These are phyloP conservation scores for Drosophila kikkawai DNA, from an alignment of 1,140 invertebrate genomes.

Conservation along the genomic window DNA sequence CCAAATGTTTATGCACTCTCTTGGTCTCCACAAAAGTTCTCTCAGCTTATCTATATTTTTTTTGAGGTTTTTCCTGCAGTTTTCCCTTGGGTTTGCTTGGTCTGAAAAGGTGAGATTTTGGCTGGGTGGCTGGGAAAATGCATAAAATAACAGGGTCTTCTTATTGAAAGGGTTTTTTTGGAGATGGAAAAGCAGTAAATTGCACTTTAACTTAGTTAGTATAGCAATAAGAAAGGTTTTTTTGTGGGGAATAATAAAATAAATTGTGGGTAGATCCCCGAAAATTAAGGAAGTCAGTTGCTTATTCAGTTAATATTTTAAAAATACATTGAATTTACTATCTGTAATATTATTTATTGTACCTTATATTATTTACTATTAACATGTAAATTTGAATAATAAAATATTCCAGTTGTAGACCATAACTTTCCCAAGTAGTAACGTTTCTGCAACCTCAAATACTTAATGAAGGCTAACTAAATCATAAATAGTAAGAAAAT, in stretches of 20 bases:
- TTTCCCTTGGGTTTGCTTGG: constrained; percentile 1
- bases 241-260: not conserved
- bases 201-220: not conserved
- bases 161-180: not conserved
- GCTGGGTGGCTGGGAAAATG: not conserved
- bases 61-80: not conserved
- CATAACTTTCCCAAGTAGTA: not conserved
- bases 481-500: not conserved
- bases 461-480: not conserved
- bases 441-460: not conserved
- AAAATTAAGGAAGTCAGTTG: no score
- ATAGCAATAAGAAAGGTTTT: not conserved
- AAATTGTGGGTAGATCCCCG: not conserved
- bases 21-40: constrained; percentile 30
- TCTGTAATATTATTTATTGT: not conserved
- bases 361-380: not conserved
- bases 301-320: no score
- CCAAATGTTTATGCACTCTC: constrained; percentile 56
- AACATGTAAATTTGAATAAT: not conserved
- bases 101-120: constrained; percentile 11
- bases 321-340: not conserved
- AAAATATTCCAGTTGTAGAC: not conserved
- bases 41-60: constrained; percentile 41
- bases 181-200: not conserved
- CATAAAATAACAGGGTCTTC: constrained; percentile 6